phyloP scores from a whole-genome alignment of 1,140 invertebrate genomes.

The Zaprionus ornatus region DNA sequence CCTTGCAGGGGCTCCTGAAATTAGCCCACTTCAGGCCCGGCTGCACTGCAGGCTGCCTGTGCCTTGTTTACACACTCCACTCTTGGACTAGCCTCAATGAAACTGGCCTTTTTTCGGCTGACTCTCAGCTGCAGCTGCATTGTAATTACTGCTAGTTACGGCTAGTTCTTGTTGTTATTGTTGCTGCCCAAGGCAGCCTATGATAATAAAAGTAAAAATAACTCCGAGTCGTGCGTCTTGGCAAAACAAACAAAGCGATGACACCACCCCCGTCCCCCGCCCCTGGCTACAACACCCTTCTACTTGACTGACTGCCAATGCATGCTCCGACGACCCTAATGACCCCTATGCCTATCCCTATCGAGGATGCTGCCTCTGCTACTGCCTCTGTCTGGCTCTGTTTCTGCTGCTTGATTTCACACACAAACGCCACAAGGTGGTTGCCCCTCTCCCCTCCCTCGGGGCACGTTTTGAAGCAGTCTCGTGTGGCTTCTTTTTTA shows the following conservation, averaged over 20 bases:
- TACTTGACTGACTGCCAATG: constrained; percentile 67
- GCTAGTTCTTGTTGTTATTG: constrained; percentile 37
- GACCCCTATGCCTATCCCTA: constrained; percentile 56
- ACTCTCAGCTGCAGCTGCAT: constrained; percentile 51
- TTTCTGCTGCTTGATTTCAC: constrained; percentile 49
- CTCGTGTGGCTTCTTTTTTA: constrained; percentile 67
- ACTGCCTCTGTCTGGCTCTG: not conserved
- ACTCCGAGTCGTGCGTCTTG: constrained; percentile 22
- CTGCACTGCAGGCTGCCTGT: constrained; percentile 40
- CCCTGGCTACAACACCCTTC: constrained; percentile 37
- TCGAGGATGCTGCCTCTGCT: constrained; percentile 3
- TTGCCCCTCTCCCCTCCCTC: constrained; percentile 13
- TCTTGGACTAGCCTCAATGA: not conserved
- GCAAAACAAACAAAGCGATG: constrained; percentile 69
- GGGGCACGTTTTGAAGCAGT: constrained; percentile 49
- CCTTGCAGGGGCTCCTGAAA: constrained; percentile 67
- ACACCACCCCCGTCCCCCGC: constrained; percentile 51
- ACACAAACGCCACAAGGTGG: constrained; percentile 59
- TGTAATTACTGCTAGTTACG: not conserved
- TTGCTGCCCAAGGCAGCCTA: constrained; percentile 28
- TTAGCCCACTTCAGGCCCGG: constrained; percentile 70
- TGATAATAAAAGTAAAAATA: constrained; percentile 33
- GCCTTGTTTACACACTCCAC: constrained; percentile 66
- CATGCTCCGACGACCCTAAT: constrained; percentile 52
- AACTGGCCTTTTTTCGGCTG: constrained; percentile 24